Base-by-base conservation (phyloP, 2,797 vertebrate genomes). In the Brotula barbata region DNA sequence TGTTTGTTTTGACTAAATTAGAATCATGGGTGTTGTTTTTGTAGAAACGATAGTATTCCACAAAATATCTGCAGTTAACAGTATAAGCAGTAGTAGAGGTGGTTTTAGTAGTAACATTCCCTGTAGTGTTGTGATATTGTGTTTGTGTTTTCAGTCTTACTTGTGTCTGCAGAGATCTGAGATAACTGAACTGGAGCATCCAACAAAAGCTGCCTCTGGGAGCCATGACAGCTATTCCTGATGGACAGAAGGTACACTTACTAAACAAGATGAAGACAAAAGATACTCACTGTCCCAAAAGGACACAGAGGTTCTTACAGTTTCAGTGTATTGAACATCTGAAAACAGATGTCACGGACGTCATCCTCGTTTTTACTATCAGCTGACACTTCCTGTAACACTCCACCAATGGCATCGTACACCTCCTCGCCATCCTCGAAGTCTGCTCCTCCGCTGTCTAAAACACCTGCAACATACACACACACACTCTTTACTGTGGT, bases 371-470 rank as follows among this genome's bases (percentile, higher is more conserved):
- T 95, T 60, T 97, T 98, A 42, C 88, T 89, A 83, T 95, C 94
- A 3, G 88, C 89, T 1, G 94, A 94, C 64, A 96, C 93, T 13
- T 94, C 95, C 81, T 96, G 94, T 64, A 99, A 86, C 61, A 98
- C 90, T 1, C 94, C 95, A 0, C 96, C 96, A 1, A 98, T 88
- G 1, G 96, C 96, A 3, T 99, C 96, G 59, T 92, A 95, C n/a
- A 98, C 92, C 49, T 99, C 96, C 49, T 97, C 94, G 28, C 91
- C 94, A 39, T 95, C 94, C 88, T 97, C 96, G 48, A 99, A 98
- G 59, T 99, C 96, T 4, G 93, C 77, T 0, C 92, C 92, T 6
- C 95, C 87, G 21, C 91, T 92, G 68, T 92, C 94, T 81, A 98
- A 64, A 34, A 98, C 93, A 50, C 92, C 95, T 96, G 86, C 0